phyloP scores from a whole-genome alignment of 2,113 vertebrate species.

The Oxyura jamaicensis region DNA sequence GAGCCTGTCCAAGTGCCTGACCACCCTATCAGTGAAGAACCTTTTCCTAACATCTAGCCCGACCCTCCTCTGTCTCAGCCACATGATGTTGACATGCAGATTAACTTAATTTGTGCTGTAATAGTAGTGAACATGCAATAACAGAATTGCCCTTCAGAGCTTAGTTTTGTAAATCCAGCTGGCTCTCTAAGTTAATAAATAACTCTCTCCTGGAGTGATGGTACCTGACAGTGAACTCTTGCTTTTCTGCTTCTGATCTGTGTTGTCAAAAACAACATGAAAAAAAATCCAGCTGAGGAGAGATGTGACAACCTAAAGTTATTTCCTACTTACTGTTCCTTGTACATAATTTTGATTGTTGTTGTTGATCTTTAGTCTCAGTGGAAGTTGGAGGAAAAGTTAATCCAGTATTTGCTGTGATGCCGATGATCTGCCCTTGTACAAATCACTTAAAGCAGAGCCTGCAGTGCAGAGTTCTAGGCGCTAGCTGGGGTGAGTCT shows the following conservation, averaged over 20 bases:
- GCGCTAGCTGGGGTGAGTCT: not conserved
- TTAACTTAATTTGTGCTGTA: not conserved
- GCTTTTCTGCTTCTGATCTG: not conserved
- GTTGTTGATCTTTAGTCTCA: not conserved
- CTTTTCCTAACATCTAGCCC: too few relatives aligned
- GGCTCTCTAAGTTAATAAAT: not conserved
- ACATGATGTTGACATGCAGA: too few relatives aligned
- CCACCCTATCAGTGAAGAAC: too few relatives aligned
- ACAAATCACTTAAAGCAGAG: not conserved
- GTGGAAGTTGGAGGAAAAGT: not conserved
- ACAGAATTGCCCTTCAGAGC: not conserved
- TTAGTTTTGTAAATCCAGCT: not conserved
- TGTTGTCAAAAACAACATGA: not conserved
- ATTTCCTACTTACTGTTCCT: not conserved
- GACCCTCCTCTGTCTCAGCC: too few relatives aligned
- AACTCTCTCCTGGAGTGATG: not conserved
- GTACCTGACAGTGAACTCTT: not conserved
- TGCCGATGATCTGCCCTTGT: not conserved
- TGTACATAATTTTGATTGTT: not conserved
- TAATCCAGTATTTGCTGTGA: not conserved
- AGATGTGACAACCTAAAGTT: not conserved
- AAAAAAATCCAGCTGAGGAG: too few relatives aligned
- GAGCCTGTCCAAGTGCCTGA: too few relatives aligned
- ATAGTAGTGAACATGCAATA: not conserved
- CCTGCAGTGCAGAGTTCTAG: not conserved